Conservation (phyloP, 2,113 vertebrate genomes). For the Oncorhynchus clarkii region DNA sequence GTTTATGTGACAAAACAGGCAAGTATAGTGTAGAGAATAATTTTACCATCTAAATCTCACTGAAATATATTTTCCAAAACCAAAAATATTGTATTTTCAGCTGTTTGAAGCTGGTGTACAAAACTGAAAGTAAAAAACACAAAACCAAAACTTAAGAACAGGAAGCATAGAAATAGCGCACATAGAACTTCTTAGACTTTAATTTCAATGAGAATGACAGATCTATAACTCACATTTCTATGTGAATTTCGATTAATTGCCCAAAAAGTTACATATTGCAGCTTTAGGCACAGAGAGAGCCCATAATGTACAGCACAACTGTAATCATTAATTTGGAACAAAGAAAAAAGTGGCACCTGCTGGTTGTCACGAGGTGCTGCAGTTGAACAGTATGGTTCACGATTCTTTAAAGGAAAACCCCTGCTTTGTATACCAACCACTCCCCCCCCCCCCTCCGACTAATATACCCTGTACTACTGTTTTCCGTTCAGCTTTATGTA, state of each 20-base stretch:
- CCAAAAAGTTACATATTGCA: slow-evolving; percentile 22
- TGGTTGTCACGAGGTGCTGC: slow-evolving; percentile 62
- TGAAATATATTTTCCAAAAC: too few species aligned
- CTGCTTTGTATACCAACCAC: slow-evolving; percentile 66
- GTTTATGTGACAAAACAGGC: too few species aligned
- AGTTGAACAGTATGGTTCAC: slow-evolving; percentile 25
- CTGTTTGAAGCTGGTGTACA: too few species aligned
- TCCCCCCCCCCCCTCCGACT: slow-evolving; percentile 35
- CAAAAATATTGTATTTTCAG: too few species aligned
- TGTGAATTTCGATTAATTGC: too few species aligned
- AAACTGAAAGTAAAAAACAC: too few species aligned
- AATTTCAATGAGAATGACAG: not conserved
- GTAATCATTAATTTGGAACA: slow-evolving; percentile 39
- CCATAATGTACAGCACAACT: slow-evolving; percentile 35
- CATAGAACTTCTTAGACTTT: not conserved
- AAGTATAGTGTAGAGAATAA: too few species aligned
- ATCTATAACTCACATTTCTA: too few species aligned
- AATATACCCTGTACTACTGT: slow-evolving; percentile 71
- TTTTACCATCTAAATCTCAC: too few species aligned
- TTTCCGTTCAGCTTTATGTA: slow-evolving; percentile 76
- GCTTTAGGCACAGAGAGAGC: not conserved
- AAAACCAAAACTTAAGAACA: too few species aligned
- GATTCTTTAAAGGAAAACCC: slow-evolving; percentile 66
- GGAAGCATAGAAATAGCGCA: too few species aligned
- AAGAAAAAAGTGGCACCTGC: slow-evolving; percentile 75